phyloP scores from a whole-genome alignment of 2,113 vertebrate genomes.

The Alligator sinensis region DNA sequence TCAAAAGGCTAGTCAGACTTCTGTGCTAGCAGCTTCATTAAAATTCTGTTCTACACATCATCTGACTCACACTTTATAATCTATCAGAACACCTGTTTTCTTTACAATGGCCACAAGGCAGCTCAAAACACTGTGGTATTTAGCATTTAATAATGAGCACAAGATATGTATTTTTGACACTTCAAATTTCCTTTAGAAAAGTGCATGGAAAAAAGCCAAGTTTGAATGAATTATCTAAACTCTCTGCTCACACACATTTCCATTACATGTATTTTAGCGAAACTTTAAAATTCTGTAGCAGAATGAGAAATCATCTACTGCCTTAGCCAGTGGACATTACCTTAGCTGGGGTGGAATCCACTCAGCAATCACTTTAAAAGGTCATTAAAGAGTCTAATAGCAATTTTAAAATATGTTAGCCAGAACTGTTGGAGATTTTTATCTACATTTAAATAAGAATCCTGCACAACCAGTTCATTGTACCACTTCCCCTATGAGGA shows the following conservation, averaged over 20 bases:
- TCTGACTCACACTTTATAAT: slow-evolving; percentile 89
- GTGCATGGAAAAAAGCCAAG: slow-evolving; percentile 74
- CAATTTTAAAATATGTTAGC: slow-evolving; percentile 50
- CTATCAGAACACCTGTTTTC: slow-evolving; percentile 91
- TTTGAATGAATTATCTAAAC: slow-evolving; percentile 81
- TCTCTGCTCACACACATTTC: slow-evolving; percentile 36
- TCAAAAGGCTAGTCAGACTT: slow-evolving; percentile 85
- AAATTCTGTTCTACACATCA: slow-evolving; percentile 85
- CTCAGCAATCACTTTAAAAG: slow-evolving; percentile 34
- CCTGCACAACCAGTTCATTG: slow-evolving; percentile 69
- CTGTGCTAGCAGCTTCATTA: slow-evolving; percentile 83
- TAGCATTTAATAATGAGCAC: slow-evolving; percentile 90
- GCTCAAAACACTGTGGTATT: slow-evolving; percentile 89
- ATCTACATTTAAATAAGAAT: slow-evolving; percentile 72
- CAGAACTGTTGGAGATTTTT: slow-evolving; percentile 55
- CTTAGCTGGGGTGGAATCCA: slow-evolving; percentile 10
- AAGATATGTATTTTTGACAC: slow-evolving; percentile 89
- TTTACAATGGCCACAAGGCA: slow-evolving; percentile 90
- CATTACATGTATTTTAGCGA: slow-evolving; percentile 72
- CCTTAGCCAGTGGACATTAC: slow-evolving; percentile 32
- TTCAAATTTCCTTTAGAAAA: slow-evolving; percentile 86
- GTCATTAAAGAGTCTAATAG: slow-evolving; percentile 46
- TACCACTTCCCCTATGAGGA: slow-evolving; percentile 53
- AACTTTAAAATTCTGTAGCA: slow-evolving; percentile 58
- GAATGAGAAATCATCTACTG: slow-evolving; percentile 47